Base-by-base conservation (phyloP, 2,888 invertebrate genomes). In the Cyaniris semiargus region DNA sequence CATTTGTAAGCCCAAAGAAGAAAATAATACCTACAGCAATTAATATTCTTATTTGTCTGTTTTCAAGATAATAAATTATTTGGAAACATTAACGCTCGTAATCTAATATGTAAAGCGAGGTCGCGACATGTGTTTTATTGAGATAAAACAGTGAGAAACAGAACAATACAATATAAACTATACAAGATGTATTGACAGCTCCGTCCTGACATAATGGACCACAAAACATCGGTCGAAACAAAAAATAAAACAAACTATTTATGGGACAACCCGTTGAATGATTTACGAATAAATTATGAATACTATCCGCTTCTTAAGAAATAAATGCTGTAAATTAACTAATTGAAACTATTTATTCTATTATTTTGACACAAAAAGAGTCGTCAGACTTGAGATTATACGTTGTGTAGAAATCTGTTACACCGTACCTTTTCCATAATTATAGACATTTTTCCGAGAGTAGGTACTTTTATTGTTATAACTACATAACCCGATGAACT, bases 131-230 rank as follows among this genome's bases (percentile, higher is more conserved):
- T 60, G 60, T 23, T 60, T 60, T 23, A 60, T 60, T 21, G 21
- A 60, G 58, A 60, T 60, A 66, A 66, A 13, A 27, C 8, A 66
- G 66, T 15, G 8, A 21, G 4, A n/a, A 53, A 53, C 23, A 15
- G 74, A n/a, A 23, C 21, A 21, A 23, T 21, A n/a, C 21, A 21
- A 23, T 18, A 38, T n/a, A 21, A 34, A 44, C 18, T 2, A 38
- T 44, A 72, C 44, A 48, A 34, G 70, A 53, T 74, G 27, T 53
- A 74, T 74, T 21, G 74, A 74, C 74, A 74, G 53, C 15, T 27
- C 38, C n/a, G 72, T 13, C 21, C 48, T 48, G 74, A 74, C 74
- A 74, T 74, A 74, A 74, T 74, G 74, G 53, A 53, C 23, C 48
- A 48, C 48, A 74, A 74, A 74, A 74, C 53, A 53, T 31, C 18